A percentile compares a stretch with the other conserved stretches of the same genome.
These are phyloP conservation scores for Crypturellus undulatus DNA, from an alignment of 2,113 vertebrate genomes.

Conservation along the genomic window DNA sequence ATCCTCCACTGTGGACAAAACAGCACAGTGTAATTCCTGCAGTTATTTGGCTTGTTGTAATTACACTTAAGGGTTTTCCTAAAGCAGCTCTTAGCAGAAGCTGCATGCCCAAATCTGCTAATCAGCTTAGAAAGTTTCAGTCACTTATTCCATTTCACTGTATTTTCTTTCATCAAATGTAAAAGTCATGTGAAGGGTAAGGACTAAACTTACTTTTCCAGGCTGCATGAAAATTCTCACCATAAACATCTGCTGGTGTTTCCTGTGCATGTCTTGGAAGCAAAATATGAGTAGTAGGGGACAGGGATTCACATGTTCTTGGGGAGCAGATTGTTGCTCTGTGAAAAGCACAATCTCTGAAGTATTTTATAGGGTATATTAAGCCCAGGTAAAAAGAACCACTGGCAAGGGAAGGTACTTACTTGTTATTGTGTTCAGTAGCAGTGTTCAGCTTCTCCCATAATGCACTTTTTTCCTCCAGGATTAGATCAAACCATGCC, in stretches of 20 bases:
- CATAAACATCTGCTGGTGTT: not conserved
- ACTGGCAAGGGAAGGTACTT: not conserved
- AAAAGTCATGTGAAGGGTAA: slow-evolving; percentile 18
- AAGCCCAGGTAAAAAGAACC: not conserved
- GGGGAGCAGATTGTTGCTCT: not conserved
- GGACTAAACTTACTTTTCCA: not conserved
- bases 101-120: slow-evolving; percentile 1
- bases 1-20: slow-evolving; percentile 29
- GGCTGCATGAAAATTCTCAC: not conserved
- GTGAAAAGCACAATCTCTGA: not conserved
- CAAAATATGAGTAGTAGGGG: not conserved
- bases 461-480: slow-evolving; percentile 71
- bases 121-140: slow-evolving; percentile 57
- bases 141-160: slow-evolving; percentile 9
- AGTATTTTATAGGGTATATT: not conserved
- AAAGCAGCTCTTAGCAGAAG: slow-evolving; percentile 40
- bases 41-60: slow-evolving; percentile 17
- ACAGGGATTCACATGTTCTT: not conserved
- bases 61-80: slow-evolving; percentile 18
- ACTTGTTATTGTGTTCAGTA: slow-evolving; percentile 84
- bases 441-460: slow-evolving; percentile 78
- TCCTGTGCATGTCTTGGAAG: not conserved
- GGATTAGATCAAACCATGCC: slow-evolving; percentile 77
- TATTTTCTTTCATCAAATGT: not conserved
- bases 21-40: slow-evolving; percentile 28